A percentile compares a stretch with the other conserved stretches of the same genome.
Evolutionary conservation across 2,113 vertebrate genomes (phyloP).

Genomic region (Ciconia maguari): DNA sequence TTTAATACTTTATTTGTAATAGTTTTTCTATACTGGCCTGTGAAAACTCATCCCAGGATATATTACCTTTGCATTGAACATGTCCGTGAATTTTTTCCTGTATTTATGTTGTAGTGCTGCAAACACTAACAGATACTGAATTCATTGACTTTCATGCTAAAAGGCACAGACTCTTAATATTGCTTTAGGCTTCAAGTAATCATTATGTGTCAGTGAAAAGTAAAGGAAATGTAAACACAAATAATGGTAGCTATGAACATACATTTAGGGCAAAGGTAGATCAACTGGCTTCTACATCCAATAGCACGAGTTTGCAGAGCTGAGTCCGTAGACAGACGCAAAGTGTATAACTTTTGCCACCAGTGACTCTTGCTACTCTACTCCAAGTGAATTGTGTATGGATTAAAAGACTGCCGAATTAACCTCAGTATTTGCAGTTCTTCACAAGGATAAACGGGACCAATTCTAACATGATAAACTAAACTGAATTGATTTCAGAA

Average conservation of each 20-base stretch:
- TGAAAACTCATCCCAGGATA: not conserved
- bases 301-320: not conserved
- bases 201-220: not conserved
- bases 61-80: not conserved
- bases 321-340: not conserved
- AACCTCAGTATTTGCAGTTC: conserved; percentile 47
- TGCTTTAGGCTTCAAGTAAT: not conserved
- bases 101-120: not conserved
- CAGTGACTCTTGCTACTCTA: conserved; percentile 26
- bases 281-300: not conserved
- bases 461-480: conserved; percentile 42
- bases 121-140: not conserved
- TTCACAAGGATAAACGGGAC: conserved; percentile 17
- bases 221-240: not conserved
- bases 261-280: not conserved
- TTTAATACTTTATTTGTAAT: not conserved
- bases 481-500: conserved; percentile 44
- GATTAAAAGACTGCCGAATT: conserved; percentile 34
- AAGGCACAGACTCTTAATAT: not conserved
- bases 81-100: accelerated
- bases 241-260: not conserved
- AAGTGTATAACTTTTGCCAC: not conserved
- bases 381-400: not conserved
- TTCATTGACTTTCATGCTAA: not conserved
- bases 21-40: not conserved